Percentiles rank a stretch among this genome's conserved stretches.
Evolutionary conservation across 1,140 invertebrate species (phyloP).

Genomic region (Rhyzopertha dominica): DNA sequence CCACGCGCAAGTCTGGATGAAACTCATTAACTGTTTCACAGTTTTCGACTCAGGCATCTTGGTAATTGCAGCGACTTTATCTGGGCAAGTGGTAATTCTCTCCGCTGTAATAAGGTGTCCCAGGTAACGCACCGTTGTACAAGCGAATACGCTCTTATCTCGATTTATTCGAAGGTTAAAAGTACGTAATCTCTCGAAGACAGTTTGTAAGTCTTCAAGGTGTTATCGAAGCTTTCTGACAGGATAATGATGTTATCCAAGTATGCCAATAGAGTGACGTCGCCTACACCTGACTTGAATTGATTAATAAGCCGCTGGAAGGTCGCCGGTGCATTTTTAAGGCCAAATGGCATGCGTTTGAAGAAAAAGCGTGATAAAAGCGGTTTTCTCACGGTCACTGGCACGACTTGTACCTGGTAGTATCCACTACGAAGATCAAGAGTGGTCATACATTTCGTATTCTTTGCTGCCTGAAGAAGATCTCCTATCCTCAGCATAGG

Average conservation of each 20-base stretch:
- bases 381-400: too few species aligned
- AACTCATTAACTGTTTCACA: constrained; percentile 6
- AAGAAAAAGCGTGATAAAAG: too few species aligned
- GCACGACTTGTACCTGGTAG: too few species aligned
- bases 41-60: neutral
- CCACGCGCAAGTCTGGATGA: constrained; percentile 17
- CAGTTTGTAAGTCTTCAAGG: constrained; percentile 14
- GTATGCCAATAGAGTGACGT: neutral
- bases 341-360: too few species aligned
- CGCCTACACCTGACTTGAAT: neutral
- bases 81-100: constrained; percentile 1
- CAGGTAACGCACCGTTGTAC: constrained; percentile 9
- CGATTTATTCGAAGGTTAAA: constrained; percentile 45
- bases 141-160: constrained; percentile 4
- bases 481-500: too few species aligned
- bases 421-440: too few species aligned
- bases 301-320: neutral
- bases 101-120: constrained; percentile 11
- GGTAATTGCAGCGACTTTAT: constrained; percentile 7
- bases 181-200: constrained; percentile 9
- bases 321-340: too few species aligned
- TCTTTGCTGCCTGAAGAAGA: too few species aligned
- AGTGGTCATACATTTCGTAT: too few species aligned
- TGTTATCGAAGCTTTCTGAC: constrained; percentile 24
- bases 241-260: constrained; percentile 3